Evolutionary conservation across 2,113 vertebrate genomes (phyloP), one percentile per base, ranked within the genome.

Genomic region (Hemiscyllium ocellatum): DNA sequence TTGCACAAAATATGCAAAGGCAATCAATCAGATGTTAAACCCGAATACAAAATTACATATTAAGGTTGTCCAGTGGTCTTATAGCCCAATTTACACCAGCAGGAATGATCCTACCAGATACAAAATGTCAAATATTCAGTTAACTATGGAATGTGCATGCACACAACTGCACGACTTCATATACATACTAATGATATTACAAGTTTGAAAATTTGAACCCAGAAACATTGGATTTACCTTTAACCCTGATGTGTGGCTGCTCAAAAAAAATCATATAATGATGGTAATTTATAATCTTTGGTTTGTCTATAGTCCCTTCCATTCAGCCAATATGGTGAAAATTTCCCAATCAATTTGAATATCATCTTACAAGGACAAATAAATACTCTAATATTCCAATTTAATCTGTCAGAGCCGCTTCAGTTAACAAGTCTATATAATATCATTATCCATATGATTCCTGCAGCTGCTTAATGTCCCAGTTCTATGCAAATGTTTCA

Each of bases 1-100:
- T 66, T 93, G 33, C 61, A 93, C 89, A 93, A 47, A 66, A 93
- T 83, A 42, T 68, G 89, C 61, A 66, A 93, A 22, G 61, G n/a
- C 65, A 37, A 68, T 93, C 61, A 93, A 66, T 66, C 61, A 66
- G 56, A 20, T 66, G 26, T 66, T 65, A 22, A 37, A 33, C 89
- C 2, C 61, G 19, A 66, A n/a, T 66, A 19, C 17, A 93, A 66
- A 93, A 93, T 20, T 93, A n/a, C 33, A 66, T 90, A 29, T 90
- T 90, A 33, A 26, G 26, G 87, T 56, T n/a, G 33, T 19, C 50
- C 61, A 66, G 17, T 37, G 61, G 15, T 66, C 61, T 66, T 66
- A 66, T 37, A 83, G 19, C 37, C 80, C 19, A 83, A 42, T 42
- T 80, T 83, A 20, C 56, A 66, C 61, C 61, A 93, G 61, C n/a